Evolutionary conservation across 2,113 vertebrate genomes (phyloP), one percentile per base, ranked within the genome.

Genomic region (Hemibagrus wyckioides): DNA sequence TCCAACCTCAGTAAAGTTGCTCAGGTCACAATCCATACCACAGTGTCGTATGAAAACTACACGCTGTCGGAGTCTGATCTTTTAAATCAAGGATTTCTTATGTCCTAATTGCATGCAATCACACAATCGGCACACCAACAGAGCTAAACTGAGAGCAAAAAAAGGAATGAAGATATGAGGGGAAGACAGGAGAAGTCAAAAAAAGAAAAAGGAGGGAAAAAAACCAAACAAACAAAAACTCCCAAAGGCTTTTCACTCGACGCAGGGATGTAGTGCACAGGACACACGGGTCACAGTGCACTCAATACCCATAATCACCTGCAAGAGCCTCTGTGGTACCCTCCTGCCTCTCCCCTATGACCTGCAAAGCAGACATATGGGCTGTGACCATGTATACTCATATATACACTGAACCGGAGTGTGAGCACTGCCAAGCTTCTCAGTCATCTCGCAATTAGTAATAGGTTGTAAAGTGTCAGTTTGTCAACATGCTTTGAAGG

Each of bases 251-350:
- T 85, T 88, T 87, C 93, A 95, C 93, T 93, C 94, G 93, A 89
- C 67, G 90, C 82, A 80, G 88, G 87, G 86, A 88, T 82, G 83
- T 50, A 79, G 80, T 80, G 83, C 83, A 82, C 85, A 87, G 69
- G 84, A 86, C 88, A 85, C 63, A 17, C 33, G 36, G 90, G 89
- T 88, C 87, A 79, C 73, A 48, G 87, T 80, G 85, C 85, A 59
- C 83, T 59, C 85, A 82, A 82, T 86, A 87, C 92, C 92, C 90
- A 86, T 87, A 89, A 91, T 95, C 95, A 96, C 95, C 95, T 95
- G 95, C 91, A 90, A 90, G 80, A 90, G 92, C 92, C 93, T 92
- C 91, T 94, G 93, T 88, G 90, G 92, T 92, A 92, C 90, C 89
- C 80, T 92, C 92, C 90, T 83, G 91, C 85, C 89, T 91, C 88